Evolutionary conservation across 2,888 invertebrate species (phyloP).

Genomic region (Mesochorus sp.): DNA sequence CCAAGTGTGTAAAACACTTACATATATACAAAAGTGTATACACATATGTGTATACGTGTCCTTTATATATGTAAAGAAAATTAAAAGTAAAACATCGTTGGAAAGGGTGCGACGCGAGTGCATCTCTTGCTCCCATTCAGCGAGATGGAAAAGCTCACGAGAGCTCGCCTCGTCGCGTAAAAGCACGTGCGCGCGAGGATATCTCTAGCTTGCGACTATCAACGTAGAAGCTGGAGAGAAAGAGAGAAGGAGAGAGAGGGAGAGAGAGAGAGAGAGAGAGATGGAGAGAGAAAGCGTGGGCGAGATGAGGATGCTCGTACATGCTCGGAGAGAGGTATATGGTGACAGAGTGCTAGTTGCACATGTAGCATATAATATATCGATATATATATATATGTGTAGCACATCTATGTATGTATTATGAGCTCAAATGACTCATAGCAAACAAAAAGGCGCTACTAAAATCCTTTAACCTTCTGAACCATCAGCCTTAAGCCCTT

Average conservation of each 20-base stretch:
- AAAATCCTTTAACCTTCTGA: too few relatives aligned
- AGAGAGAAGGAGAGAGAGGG: background rate
- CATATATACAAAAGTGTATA: background rate
- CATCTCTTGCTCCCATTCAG: conserved; percentile 6
- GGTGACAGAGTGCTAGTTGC: background rate
- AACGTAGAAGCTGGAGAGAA: background rate
- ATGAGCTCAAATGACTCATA: too few relatives aligned
- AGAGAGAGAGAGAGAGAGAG: conserved; percentile 3
- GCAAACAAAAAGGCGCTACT: too few relatives aligned
- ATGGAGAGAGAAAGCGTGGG: background rate
- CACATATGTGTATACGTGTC: background rate
- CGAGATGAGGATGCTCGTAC: background rate
- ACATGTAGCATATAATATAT: too few relatives aligned
- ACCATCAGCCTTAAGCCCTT: background rate
- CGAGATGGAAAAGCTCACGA: conserved; percentile 28
- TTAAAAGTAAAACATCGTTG: conserved; percentile 10
- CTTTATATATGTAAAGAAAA: conserved; percentile 1
- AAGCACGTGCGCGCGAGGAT: conserved; percentile 36
- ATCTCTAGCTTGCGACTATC: background rate
- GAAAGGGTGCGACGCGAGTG: conserved; percentile 4
- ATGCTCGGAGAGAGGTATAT: background rate
- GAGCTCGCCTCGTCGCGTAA: conserved; percentile 6
- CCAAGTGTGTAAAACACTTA: too few relatives aligned
- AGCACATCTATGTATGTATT: too few relatives aligned
- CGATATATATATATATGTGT: too few relatives aligned